A percentile compares a stretch with the other conserved stretches of the same genome.
These are phyloP conservation scores for Eulemur rubriventer DNA, from an alignment of 2,797 vertebrate species.

Conservation along the genomic window DNA sequence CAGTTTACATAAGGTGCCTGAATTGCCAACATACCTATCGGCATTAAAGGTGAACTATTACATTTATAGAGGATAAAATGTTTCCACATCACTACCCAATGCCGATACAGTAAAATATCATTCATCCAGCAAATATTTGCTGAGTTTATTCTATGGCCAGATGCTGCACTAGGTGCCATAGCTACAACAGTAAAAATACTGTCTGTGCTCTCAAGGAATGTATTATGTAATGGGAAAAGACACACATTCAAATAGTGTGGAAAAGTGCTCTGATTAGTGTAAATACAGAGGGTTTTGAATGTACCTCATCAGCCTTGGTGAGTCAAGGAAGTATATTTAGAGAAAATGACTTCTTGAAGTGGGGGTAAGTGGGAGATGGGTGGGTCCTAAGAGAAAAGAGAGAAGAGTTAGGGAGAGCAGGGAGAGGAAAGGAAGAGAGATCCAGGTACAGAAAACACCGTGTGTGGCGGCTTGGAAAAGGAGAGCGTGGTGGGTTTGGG, in stretches of 20 bases:
- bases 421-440: neutral
- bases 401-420: neutral
- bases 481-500: neutral
- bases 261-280: neutral
- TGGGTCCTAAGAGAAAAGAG: neutral
- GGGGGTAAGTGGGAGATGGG: neutral
- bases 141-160: neutral
- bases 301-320: neutral
- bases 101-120: neutral
- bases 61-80: slow-evolving; percentile 10
- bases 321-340: slow-evolving; percentile 13
- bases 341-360: slow-evolving; percentile 34
- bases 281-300: neutral
- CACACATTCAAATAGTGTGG: neutral
- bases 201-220: slow-evolving; percentile 18
- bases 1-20: slow-evolving; percentile 71
- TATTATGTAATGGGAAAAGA: slow-evolving; percentile 26
- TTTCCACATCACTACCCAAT: neutral
- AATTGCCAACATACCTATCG: slow-evolving; percentile 55
- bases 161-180: neutral
- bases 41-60: slow-evolving; percentile 10
- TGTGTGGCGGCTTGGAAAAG: neutral
- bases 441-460: neutral
- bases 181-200: slow-evolving; percentile 20
- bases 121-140: slow-evolving; percentile 3